Conservation (phyloP, 2,888 invertebrate species). For the Amblyteles armatorius region DNA sequence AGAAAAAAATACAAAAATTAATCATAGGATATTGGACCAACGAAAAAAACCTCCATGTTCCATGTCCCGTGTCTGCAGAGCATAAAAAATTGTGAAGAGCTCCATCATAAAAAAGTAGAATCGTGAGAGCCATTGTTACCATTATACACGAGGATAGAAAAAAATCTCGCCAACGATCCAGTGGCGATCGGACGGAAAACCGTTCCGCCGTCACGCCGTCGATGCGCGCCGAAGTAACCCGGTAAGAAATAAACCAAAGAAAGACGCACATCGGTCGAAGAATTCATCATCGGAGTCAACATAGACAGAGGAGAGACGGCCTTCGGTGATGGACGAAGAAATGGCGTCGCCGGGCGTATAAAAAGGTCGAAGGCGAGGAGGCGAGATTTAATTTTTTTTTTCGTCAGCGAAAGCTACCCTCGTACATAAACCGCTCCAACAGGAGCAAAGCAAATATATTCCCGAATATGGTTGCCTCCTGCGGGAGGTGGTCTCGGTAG, state of each 20-base stretch:
- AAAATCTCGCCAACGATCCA: constrained; percentile 8
- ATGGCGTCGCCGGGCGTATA: constrained; percentile 67
- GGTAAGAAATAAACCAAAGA: constrained; percentile 25
- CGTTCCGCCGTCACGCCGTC: constrained; percentile 31
- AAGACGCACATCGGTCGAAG: constrained; percentile 16
- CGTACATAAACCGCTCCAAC: constrained; percentile 70
- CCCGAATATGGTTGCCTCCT: constrained; percentile 53
- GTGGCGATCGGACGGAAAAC: constrained; percentile 30
- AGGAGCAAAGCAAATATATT: constrained; percentile 42
- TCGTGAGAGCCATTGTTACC: constrained; percentile 32
- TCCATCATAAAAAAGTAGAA: constrained; percentile 24
- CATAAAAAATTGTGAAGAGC: constrained; percentile 17
- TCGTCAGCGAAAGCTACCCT: constrained; percentile 66
- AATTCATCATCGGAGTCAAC: constrained; percentile 79
- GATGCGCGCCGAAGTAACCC: not conserved
- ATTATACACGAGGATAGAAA: constrained; percentile 18
- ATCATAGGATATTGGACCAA: not conserved
- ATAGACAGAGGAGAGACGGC: constrained; percentile 11
- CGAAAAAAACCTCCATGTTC: not conserved
- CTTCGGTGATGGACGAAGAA: constrained; percentile 53
- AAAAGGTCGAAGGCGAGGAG: constrained; percentile 66
- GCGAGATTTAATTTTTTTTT: constrained; percentile 72
- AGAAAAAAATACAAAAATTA: constrained; percentile 7
- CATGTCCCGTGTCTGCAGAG: not conserved
- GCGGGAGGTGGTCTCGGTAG: constrained; percentile 33